These are phyloP conservation scores for Lithophane leautieri DNA, from an alignment of 2,888 invertebrate species.

Conservation along the genomic window DNA sequence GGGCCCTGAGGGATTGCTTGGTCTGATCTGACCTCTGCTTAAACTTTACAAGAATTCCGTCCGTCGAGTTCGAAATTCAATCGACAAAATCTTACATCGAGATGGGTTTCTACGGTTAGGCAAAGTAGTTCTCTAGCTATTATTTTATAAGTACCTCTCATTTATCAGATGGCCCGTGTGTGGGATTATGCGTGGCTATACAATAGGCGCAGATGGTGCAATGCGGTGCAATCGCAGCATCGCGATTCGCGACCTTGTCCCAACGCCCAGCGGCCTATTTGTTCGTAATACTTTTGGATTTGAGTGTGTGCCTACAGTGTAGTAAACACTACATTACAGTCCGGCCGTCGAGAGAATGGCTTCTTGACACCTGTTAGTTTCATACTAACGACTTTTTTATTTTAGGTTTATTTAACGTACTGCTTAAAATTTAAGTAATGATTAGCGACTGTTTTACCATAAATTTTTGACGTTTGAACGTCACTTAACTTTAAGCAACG, in stretches of 20 bases:
- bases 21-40: not conserved
- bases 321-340: too few species aligned
- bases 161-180: not conserved
- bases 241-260: conserved; percentile 48
- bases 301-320: not conserved
- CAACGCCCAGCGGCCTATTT: conserved; percentile 20
- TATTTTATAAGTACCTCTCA: not conserved
- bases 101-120: not conserved
- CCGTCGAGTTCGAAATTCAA: not conserved
- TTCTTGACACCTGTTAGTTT: too few species aligned
- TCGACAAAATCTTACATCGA: not conserved
- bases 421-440: too few species aligned
- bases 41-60: not conserved
- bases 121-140: not conserved
- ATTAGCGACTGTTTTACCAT: too few species aligned
- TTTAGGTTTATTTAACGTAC: too few species aligned
- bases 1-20: not conserved
- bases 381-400: too few species aligned
- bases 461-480: too few species aligned
- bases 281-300: conserved; percentile 32
- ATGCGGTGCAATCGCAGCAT: conserved; percentile 59
- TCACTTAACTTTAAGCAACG: too few species aligned
- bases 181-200: conserved; percentile 12
- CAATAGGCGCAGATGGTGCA: conserved; percentile 52
- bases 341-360: too few species aligned